Percentiles rank a stretch among this genome's conserved stretches.
Conservation (phyloP, 2,797 vertebrate genomes). For the Coranthus polyacanthus region DNA sequence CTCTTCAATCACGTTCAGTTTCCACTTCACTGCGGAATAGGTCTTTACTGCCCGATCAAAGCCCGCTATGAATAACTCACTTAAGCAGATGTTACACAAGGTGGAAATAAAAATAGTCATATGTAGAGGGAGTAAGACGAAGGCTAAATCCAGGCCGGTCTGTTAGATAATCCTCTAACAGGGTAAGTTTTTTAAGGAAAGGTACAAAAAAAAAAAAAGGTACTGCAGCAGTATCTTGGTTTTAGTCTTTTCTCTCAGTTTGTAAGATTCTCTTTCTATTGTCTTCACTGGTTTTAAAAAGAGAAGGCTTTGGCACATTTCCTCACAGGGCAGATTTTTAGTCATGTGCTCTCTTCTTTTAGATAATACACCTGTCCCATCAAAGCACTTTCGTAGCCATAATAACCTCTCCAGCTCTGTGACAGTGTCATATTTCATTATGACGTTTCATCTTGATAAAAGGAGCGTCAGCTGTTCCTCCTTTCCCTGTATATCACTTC, state of each 20-base stretch:
- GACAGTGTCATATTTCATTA: slow-evolving; percentile 61
- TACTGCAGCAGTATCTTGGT: background rate
- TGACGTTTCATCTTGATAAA: slow-evolving; percentile 45
- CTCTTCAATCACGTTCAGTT: slow-evolving; percentile 15
- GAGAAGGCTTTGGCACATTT: background rate
- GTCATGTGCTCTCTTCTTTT: slow-evolving; percentile 20
- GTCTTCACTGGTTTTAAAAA: background rate
- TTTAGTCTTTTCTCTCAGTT: background rate
- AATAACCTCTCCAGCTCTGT: slow-evolving; percentile 47
- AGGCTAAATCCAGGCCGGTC: slow-evolving; percentile 30
- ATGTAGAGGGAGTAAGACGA: slow-evolving; percentile 26
- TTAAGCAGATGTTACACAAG: slow-evolving; percentile 44
- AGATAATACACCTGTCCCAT: slow-evolving; percentile 49
- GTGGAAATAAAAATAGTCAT: slow-evolving; percentile 53
- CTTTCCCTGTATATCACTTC: slow-evolving; percentile 23
- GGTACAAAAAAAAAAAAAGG: too few relatives aligned
- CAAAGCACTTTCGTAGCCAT: slow-evolving; percentile 48
- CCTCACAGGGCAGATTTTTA: too few relatives aligned
- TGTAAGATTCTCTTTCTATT: background rate
- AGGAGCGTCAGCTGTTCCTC: slow-evolving; percentile 52
- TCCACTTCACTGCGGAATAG: slow-evolving; percentile 20
- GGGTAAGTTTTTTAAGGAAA: background rate
- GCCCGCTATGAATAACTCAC: slow-evolving; percentile 32
- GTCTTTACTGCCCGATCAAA: slow-evolving; percentile 29
- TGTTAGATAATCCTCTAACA: slow-evolving; percentile 41